Percentiles rank a stretch among this genome's conserved stretches.
Conservation (phyloP, 1,140 invertebrate species). For the Procambarus virginalis region DNA sequence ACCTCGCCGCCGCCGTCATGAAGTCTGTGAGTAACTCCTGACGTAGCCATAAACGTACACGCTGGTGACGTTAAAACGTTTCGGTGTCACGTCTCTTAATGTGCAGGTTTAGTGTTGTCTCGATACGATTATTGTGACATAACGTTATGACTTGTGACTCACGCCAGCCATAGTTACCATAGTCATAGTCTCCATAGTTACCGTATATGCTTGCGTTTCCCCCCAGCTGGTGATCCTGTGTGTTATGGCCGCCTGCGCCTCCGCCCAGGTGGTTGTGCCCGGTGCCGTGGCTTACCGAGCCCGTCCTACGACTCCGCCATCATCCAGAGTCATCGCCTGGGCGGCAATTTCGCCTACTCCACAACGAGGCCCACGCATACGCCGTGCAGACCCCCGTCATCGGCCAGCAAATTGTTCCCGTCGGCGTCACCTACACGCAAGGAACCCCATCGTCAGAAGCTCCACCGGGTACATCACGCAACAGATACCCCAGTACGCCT, state of each 20-base stretch:
- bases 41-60: too few species aligned
- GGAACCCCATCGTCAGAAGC: slow-evolving; percentile 67
- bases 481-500: slow-evolving; percentile 55
- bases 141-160: too few species aligned
- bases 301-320: slow-evolving; percentile 77
- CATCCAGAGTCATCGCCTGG: slow-evolving; percentile 76
- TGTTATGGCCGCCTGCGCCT: slow-evolving; percentile 70
- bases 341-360: slow-evolving; percentile 78
- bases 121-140: too few species aligned
- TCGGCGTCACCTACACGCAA: slow-evolving; percentile 71
- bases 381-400: slow-evolving; percentile 75
- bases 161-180: too few species aligned
- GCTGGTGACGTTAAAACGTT: too few species aligned
- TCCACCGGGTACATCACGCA: slow-evolving; percentile 59
- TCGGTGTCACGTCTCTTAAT: too few species aligned
- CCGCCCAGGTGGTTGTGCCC: slow-evolving; percentile 67
- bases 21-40: slow-evolving; percentile 39
- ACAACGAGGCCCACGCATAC: slow-evolving; percentile 77
- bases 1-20: slow-evolving; percentile 36
- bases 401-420: slow-evolving; percentile 72
- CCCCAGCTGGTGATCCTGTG: slow-evolving; percentile 47
- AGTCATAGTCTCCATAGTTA: too few species aligned
- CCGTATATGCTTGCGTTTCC: too few species aligned
- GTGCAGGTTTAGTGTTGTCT: too few species aligned
- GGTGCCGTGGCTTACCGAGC: slow-evolving; percentile 74